Base-by-base conservation (phyloP, 2,113 vertebrate genomes). In the Planiliza haematocheilus region DNA sequence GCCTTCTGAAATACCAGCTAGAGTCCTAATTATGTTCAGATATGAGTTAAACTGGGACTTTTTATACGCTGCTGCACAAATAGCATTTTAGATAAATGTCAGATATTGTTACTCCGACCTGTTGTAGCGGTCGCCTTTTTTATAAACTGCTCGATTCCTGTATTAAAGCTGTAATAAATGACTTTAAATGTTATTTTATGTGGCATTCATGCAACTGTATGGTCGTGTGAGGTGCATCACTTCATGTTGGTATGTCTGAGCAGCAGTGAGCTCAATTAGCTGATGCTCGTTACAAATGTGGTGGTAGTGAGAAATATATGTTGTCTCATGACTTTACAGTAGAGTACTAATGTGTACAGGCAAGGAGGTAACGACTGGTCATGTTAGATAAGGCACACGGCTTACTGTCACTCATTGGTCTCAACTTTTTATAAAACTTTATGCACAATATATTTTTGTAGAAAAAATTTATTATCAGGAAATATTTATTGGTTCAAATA, bases 401-500 rank as follows among this genome's bases (percentile, higher is more conserved):
- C n/a, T n/a, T n/a, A n/a, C n/a, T n/a, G n/a, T n/a, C n/a, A n/a
- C n/a, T n/a, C n/a, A n/a, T n/a, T n/a, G n/a, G n/a, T n/a, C n/a
- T n/a, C n/a, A n/a, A n/a, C n/a, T n/a, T n/a, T n/a, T n/a, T n/a
- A n/a, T n/a, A n/a, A 41, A 11, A 41, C 38, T 21, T 38, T 13
- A 6, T 24, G 11, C 10, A 53, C 4, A 39, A n/a, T n/a, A 30
- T 46, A 41, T 10, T 41, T 41, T 42, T 2, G 43, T 7, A n/a
- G 4, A 42, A 42, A 1, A 50, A 21, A 61, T 17, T 9, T 30
- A 1, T 41, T n/a, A 14, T 2, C 17, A 37, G 7, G 46, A 70
- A 70, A 50, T 0, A 7, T 88, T 86, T 89, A 89, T 89, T 90
- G 4, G n/a, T 61, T 73, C 1, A 49, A 8, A 69, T 0, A 53